phyloP scores from a whole-genome alignment of 2,113 vertebrate genomes.

The Pelvicachromis taeniatus region DNA sequence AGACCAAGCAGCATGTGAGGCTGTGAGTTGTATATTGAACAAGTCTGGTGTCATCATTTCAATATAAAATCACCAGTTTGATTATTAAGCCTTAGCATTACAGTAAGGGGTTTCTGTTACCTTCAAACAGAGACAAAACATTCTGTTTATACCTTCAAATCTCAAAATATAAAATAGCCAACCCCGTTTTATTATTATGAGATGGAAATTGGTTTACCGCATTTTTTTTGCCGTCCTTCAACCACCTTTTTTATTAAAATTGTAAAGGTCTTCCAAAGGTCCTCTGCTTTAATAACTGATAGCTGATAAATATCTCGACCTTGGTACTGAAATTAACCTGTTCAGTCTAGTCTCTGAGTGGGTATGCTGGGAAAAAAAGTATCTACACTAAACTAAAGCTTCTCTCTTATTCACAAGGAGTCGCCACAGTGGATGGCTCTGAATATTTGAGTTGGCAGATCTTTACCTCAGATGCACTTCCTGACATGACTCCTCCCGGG shows the following conservation, averaged over 20 bases:
- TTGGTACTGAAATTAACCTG: fast-evolving
- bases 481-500: not conserved
- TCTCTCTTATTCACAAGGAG: not conserved
- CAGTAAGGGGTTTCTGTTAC: not conserved
- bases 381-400: not conserved
- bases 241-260: not conserved
- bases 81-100: not conserved
- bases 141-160: not conserved
- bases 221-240: not conserved
- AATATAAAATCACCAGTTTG: not conserved
- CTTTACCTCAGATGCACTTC: not conserved
- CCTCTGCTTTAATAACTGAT: not conserved
- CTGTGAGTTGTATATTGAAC: not conserved
- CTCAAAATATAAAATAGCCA: not conserved
- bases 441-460: not conserved
- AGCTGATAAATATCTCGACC: not conserved
- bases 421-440: not conserved
- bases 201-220: not conserved
- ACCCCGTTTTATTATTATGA: not conserved
- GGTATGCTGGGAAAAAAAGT: not conserved
- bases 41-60: not conserved
- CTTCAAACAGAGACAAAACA: not conserved
- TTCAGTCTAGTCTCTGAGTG: not conserved
- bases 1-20: not conserved
- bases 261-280: not conserved